Base-by-base conservation (phyloP, 2,888 invertebrate species). In the Epinotia nisella region DNA sequence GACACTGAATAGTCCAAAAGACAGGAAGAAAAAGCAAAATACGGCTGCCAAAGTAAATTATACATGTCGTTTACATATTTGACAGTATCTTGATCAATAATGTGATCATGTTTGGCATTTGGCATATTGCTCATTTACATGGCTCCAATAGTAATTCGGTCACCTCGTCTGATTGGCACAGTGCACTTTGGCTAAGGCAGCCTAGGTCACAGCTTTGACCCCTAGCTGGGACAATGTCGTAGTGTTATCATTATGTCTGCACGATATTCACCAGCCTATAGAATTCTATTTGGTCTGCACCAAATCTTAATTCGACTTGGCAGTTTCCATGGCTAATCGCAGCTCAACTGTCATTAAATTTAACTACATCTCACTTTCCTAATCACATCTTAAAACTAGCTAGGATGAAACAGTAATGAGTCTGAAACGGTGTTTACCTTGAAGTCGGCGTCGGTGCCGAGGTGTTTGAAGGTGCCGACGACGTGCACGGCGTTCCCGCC, bases 401-500 rank as follows among this genome's bases (percentile, higher is more conserved):
- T 10, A 21, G 39, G 24, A 69, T 64, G 62, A 64, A 17, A 49
- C 21, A 51, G 24, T 56, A 71, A 67, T 59, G 29, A 65, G 21
- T n/a, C 35, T 53, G 35, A 59, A 65, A 75, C 35, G 24, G 35
- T 56, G 45, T 78, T 79, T 87, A 96, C 96, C 95, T 97, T 97
- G 87, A 97, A 97, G 90, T 97, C 97, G 45, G 96, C 95, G 85
- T 96, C 96, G 39, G 94, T 94, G 45, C 95, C 94, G 84, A 95
- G 94, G 84, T 96, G 95, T 83, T 96, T 96, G 88, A 97, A 97
- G 45, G 96, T 96, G 75, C 97, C 97, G 69, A 97, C 95, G 81
- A 97, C 96, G 90, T 96, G 95, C 75, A 97, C 95, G n/a, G 96
- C 96, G 74, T 93, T 93, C 19, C 97, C 97, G 65, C 97, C 97